phyloP scores from a whole-genome alignment of 2,113 vertebrate genomes.

The Guaruba guarouba region DNA sequence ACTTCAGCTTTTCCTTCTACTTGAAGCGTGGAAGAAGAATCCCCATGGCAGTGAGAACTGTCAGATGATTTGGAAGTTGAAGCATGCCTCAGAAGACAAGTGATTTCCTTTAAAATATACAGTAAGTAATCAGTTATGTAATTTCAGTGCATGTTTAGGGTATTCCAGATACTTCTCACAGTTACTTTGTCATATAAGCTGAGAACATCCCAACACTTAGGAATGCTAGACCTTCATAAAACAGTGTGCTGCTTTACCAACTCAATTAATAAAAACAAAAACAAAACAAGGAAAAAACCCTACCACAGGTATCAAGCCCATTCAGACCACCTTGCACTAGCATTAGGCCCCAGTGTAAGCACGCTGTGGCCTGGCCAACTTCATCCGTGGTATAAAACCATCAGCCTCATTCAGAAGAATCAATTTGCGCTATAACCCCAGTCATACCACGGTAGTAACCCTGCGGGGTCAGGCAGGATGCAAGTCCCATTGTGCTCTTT shows the following conservation, averaged over 20 bases:
- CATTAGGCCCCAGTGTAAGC: background rate
- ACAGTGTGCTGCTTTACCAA: background rate
- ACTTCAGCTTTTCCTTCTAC: background rate
- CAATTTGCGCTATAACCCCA: background rate
- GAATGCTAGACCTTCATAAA: background rate
- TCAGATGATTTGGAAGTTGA: background rate
- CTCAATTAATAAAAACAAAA: background rate
- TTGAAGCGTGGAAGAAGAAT: background rate
- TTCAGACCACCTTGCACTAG: background rate
- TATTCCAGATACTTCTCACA: background rate
- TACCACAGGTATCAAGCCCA: accelerated
- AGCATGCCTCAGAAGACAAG: background rate
- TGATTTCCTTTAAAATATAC: background rate
- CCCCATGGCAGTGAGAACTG: background rate
- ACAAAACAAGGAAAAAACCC: background rate
- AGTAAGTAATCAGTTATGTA: background rate
- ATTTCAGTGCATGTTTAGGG: background rate
- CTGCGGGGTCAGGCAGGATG: background rate
- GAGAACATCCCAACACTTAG: background rate
- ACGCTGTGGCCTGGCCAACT: background rate
- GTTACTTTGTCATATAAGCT: background rate
- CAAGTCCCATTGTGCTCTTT: slow-evolving; percentile 5
- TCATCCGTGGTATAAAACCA: background rate
- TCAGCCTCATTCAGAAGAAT: background rate
- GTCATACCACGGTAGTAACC: background rate